These are phyloP conservation scores for Pogonomyrmex barbatus DNA, from an alignment of 1,140 invertebrate genomes.

Conservation along the genomic window DNA sequence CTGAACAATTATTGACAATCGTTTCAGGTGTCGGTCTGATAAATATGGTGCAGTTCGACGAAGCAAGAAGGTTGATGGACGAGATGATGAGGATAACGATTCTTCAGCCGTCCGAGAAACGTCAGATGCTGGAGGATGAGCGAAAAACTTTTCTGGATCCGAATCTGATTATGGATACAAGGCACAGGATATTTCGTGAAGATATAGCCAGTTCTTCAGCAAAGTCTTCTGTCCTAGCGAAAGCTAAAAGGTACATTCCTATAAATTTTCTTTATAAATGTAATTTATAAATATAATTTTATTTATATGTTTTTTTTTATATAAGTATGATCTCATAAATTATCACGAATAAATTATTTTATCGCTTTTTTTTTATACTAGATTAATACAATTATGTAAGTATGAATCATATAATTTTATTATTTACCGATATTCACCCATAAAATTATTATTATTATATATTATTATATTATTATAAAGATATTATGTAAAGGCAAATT, in stretches of 20 bases:
- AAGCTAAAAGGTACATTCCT: slow-evolving; percentile 56
- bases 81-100: slow-evolving; percentile 66
- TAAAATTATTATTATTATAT: no score
- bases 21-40: neutral
- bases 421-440: no score
- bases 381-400: slow-evolving; percentile 1
- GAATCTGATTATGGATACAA: slow-evolving; percentile 71
- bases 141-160: slow-evolving; percentile 62
- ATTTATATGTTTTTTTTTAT: no score
- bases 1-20: slow-evolving; percentile 7
- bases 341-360: neutral
- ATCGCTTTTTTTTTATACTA: neutral
- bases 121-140: slow-evolving; percentile 58
- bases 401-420: neutral
- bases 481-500: neutral
- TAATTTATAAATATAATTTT: neutral
- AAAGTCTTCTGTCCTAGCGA: slow-evolving; percentile 38
- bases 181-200: slow-evolving; percentile 62
- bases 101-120: slow-evolving; percentile 63
- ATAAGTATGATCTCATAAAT: neutral
- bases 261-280: slow-evolving; percentile 24
- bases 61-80: slow-evolving; percentile 61
- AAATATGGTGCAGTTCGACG: slow-evolving; percentile 55
- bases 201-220: neutral
- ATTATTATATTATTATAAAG: no score